These are phyloP conservation scores for Muscina levida DNA, from an alignment of 2,888 invertebrate genomes.

Conservation along the genomic window DNA sequence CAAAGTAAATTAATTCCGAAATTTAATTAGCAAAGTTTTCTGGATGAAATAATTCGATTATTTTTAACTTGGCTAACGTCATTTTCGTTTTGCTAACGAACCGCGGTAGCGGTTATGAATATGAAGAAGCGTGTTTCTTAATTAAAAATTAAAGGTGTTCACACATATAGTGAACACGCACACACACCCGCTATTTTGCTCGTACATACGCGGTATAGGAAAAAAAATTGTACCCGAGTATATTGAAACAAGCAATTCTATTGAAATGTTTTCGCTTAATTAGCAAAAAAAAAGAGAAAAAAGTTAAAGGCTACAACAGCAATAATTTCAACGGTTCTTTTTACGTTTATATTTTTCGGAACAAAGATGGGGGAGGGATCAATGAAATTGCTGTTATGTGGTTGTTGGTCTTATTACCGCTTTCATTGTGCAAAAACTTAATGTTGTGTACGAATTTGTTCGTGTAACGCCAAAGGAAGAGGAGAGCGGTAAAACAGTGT, in stretches of 20 bases:
- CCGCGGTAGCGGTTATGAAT: not conserved
- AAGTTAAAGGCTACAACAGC: constrained; percentile 22
- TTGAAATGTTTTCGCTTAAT: constrained; percentile 44
- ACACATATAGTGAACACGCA: constrained; percentile 3
- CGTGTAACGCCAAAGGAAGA: constrained; percentile 10
- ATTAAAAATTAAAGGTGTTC: constrained; percentile 45
- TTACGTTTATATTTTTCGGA: not conserved
- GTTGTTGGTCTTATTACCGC: not conserved
- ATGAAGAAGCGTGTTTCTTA: constrained; percentile 35
- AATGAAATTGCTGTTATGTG: constrained; percentile 17
- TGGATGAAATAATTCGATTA: constrained; percentile 32
- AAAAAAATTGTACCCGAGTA: constrained; percentile 2
- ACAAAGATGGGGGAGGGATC: constrained; percentile 24
- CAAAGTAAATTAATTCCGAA: constrained; percentile 45
- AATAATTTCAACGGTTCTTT: constrained; percentile 41
- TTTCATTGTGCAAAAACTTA: constrained; percentile 36
- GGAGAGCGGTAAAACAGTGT: not conserved
- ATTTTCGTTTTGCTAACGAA: constrained; percentile 21
- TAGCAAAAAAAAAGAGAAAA: constrained; percentile 39
- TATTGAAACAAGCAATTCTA: not conserved
- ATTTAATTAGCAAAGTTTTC: not conserved
- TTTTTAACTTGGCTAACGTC: constrained; percentile 48
- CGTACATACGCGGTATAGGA: too few species aligned
- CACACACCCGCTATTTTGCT: not conserved
- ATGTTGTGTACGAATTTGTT: constrained; percentile 10